Base-by-base conservation (phyloP, 2,888 invertebrate species). In the Drosophila subquinaria region DNA sequence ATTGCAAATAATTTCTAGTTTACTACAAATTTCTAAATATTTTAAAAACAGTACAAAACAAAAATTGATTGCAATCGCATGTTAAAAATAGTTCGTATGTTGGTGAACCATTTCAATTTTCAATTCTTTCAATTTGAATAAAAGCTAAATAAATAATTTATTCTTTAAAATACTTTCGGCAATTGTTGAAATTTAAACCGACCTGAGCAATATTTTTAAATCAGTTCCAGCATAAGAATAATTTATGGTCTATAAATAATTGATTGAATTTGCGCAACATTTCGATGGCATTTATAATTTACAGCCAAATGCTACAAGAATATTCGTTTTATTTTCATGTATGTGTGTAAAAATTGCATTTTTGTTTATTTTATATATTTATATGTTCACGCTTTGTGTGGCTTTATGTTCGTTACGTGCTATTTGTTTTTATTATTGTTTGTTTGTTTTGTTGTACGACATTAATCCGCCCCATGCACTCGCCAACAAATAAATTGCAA, bases 381-480 rank as follows among this genome's bases (percentile, higher is more conserved):
- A 72, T 87, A 71, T 87, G 81, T 76, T 76, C 68, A 79, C 81
- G 72, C 68, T 56, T 63, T 73, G 38, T 75, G 68, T 77, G 72
- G 51, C 76, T 89, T 80, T 79, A 71, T 82, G 69, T 78, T 81
- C 71, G 73, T 86, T 81, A 76, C 64, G 73, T 86, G 76, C 79
- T 85, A 76, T 86, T 89, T 80, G 77, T 85, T 76, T 87, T 90
- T 87, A 73, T 82, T 78, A 74, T 82, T 78, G 42, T 64, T 63
- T 50, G 30, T 60, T 40, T 61, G 78, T 88, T 81, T 87, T 45
- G 45, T 72, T 86, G 86, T 85, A 75, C 84, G 76, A 82, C 79
- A 88, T 83, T 82, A 86, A 82, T 81, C 45, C 65, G 59, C 36
- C 51, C 57, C 80, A 80, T 78, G 79, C 88, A 88, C 88, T 63